Evolutionary conservation across 2,888 invertebrate species (phyloP), one percentile per base, ranked within the genome.

Genomic region (Chymomyza fuscimana): DNA sequence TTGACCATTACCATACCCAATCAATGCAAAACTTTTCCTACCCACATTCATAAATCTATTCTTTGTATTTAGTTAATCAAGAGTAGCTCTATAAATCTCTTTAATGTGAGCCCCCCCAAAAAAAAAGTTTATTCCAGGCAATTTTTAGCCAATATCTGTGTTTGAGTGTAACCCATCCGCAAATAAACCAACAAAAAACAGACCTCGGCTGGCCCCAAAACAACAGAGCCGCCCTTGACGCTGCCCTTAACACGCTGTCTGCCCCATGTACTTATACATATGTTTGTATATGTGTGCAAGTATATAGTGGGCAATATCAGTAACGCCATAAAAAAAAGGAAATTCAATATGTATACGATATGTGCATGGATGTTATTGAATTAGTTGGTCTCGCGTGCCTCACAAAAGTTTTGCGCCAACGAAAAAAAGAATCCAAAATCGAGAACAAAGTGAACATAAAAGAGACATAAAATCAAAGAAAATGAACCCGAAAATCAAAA

Each of bases 391-490:
- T 67, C 46, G 51, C 71, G 73, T 67, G 63, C 22, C 32, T 46
- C 50, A 50, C 63, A 62, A 51, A 58, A 58, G 22, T 15, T 12
- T 25, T 22, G 58, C 16, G 29, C 61, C 62, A 60, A 68, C 73
- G 73, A 68, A 65, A 67, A 77, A 80, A 69, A 65, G 71, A 77
- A 69, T 70, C 69, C 54, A 70, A 74, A 59, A 46, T 46, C 40
- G 40, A 12, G 40, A 46, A 46, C 40, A 46, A 46, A 46, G 40
- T 46, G 54, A 12, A 60, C 29, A 60, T 32, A 60, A 60, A 32
- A 36, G 72, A 63, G 72, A 75, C 72, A 79, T 80, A 81, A 77
- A 69, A 63, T 63, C 69, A 67, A 74, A 80, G 68, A 74, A 67
- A 69, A 67, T 69, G 70, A 74, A 77, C 58, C 36, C 60, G 19